Conservation (phyloP, 2,797 vertebrate genomes). For the Melanotaenia parkinsoni region DNA sequence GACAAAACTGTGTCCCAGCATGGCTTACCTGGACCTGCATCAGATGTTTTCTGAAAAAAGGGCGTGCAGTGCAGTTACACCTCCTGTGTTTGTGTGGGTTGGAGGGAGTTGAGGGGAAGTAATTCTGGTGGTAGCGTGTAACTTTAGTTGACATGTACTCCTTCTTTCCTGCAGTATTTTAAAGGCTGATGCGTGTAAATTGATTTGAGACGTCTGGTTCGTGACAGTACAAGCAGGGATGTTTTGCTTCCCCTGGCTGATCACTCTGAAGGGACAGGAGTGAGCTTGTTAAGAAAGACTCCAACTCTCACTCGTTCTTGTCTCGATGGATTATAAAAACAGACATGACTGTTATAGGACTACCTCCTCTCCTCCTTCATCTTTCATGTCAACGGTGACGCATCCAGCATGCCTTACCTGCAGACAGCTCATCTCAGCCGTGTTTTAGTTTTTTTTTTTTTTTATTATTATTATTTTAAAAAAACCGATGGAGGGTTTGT, state of each 20-base stretch:
- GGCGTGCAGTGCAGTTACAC: constrained; percentile 1
- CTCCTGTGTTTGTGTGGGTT: constrained; percentile 21
- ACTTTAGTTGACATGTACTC: constrained; percentile 26
- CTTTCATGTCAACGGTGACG: constrained; percentile 28
- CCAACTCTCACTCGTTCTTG: constrained; percentile 9
- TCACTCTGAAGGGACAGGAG: constrained; percentile 7
- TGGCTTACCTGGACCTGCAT: constrained; percentile 16
- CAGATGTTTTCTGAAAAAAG: constrained; percentile 7
- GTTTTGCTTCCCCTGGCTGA: constrained; percentile 8
- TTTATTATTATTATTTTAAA: not conserved
- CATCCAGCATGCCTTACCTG: constrained; percentile 35
- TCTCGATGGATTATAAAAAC: constrained; percentile 44
- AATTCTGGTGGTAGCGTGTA: constrained; percentile 30
- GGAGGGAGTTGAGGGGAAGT: constrained; percentile 31
- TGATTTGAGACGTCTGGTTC: constrained; percentile 23
- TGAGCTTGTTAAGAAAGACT: constrained; percentile 16
- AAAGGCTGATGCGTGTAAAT: constrained; percentile 35
- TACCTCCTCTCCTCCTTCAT: constrained; percentile 65
- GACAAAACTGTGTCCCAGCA: constrained; percentile 21
- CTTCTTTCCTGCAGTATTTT: constrained; percentile 53
- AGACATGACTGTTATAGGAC: constrained; percentile 72
- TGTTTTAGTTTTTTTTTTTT: constrained; percentile 18
- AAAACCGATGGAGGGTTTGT: constrained; percentile 36
- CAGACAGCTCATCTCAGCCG: constrained; percentile 55
- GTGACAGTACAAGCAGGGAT: constrained; percentile 15